phyloP scores from a whole-genome alignment of 2,113 vertebrate genomes.

The Bubo bubo region DNA sequence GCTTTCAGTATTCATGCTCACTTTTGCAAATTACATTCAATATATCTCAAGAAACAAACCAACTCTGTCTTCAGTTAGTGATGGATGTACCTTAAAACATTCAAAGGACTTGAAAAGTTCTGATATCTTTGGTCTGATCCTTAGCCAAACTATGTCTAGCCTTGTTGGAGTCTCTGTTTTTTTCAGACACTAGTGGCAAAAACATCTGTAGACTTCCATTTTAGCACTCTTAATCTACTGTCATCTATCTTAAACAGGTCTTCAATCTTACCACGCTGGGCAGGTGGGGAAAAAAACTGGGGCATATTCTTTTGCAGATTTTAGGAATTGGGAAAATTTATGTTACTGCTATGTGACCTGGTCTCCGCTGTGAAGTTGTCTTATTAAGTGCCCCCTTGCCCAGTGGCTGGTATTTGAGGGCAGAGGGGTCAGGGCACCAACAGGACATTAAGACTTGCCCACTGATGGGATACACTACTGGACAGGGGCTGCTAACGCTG shows the following conservation, averaged over 20 bases:
- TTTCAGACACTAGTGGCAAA: not conserved
- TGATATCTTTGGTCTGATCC: conserved; percentile 4
- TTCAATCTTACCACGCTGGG: not conserved
- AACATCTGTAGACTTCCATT: conserved; percentile 4
- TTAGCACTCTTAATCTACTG: not conserved
- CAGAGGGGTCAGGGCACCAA: not conserved
- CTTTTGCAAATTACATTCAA: conserved; percentile 13
- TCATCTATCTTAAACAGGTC: not conserved
- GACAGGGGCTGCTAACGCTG: not conserved
- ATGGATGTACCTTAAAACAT: conserved; percentile 13
- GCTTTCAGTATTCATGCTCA: not conserved
- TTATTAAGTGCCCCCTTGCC: not conserved
- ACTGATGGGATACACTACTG: not conserved
- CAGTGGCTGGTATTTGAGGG: not conserved
- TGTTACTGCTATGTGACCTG: not conserved
- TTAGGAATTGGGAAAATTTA: not conserved
- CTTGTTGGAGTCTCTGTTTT: conserved; percentile 23
- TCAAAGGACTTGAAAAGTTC: not conserved
- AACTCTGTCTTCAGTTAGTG: not conserved
- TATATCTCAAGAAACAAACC: not conserved
- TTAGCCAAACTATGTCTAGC: not conserved
- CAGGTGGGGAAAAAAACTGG: not conserved
- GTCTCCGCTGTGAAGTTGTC: not conserved
- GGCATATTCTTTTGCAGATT: not conserved
- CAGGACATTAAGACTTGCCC: not conserved